These are phyloP conservation scores for Sebastes aleutianus DNA, from an alignment of 2,797 vertebrate genomes.

Conservation along the genomic window DNA sequence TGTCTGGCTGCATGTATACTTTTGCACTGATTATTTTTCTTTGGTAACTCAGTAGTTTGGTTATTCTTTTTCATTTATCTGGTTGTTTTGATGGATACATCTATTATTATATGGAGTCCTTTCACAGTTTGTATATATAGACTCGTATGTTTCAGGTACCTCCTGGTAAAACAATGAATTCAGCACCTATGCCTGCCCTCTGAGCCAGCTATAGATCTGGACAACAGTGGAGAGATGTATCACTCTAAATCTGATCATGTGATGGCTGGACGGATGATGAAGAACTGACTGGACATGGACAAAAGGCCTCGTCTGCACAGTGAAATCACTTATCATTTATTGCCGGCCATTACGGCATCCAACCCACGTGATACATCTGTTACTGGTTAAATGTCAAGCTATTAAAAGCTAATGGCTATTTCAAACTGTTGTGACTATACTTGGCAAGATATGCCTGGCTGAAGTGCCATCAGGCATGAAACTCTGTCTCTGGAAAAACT, in stretches of 20 bases:
- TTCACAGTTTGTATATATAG: neutral
- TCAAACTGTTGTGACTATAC: neutral
- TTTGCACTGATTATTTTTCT: neutral
- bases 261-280: neutral
- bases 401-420: neutral
- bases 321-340: neutral
- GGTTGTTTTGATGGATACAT: neutral
- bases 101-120: neutral
- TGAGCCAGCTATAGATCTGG: too few relatives aligned
- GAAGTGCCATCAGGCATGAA: neutral
- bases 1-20: too few relatives aligned
- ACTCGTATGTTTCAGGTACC: neutral
- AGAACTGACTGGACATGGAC: neutral
- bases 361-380: conserved; percentile 9
- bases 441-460: neutral
- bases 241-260: neutral
- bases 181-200: accelerated
- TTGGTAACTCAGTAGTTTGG: neutral
- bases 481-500: neutral
- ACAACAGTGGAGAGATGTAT: neutral
- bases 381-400: neutral
- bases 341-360: neutral
- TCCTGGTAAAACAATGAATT: neutral
- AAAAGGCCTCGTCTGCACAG: neutral
- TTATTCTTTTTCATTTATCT: neutral